Base-by-base conservation (phyloP, 1,140 invertebrate species). In the Neodiprion virginianus region DNA sequence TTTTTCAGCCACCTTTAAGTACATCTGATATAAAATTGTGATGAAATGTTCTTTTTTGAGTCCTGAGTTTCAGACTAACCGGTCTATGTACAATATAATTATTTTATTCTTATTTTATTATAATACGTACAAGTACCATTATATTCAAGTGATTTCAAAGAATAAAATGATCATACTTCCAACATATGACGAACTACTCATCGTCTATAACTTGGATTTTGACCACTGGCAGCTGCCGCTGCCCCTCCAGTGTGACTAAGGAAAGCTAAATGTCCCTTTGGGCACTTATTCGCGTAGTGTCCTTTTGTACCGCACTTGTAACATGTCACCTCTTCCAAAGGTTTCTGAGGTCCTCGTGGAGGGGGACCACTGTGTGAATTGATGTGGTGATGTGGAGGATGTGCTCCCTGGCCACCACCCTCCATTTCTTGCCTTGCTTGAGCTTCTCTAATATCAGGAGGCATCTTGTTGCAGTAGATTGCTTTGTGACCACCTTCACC, bases 231-330 rank as follows among this genome's bases (percentile, higher is more conserved):
- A 50, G 75, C 75, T 40, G 80, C 78, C n/a, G 69, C 69, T 21
- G 70, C 69, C 17, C 68, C 74, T 4, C 70, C 79, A 68, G 90
- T 89, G 77, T 93, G 94, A 77, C 95, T 97, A 12, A 99, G 91
- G 87, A 99, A 99, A 8, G 98, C 97, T 67, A 99, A 90, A 87
- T 98, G 97, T 53, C 97, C 97, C 86, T 99, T 99, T 0, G 96
- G 96, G 89, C 98, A 99, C 85, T 97, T 97, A 86, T 99, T 99
- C 1, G 99, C 99, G 87, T 99, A 99, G 89, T 99, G 99, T 14
- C 99, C 99, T 88, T 99, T 99, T 67, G 97, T 96, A 8, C 98
- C 98, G 89, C 99, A 99, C 90, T 98, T 98, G 84, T 96, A 98
- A 88, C 97, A 98, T 0, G 96, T 98, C 10, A 98, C 96, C 89